phyloP scores from a whole-genome alignment of 35 echinoderm and acorn worm genomes.

The Apostichopus californicus region DNA sequence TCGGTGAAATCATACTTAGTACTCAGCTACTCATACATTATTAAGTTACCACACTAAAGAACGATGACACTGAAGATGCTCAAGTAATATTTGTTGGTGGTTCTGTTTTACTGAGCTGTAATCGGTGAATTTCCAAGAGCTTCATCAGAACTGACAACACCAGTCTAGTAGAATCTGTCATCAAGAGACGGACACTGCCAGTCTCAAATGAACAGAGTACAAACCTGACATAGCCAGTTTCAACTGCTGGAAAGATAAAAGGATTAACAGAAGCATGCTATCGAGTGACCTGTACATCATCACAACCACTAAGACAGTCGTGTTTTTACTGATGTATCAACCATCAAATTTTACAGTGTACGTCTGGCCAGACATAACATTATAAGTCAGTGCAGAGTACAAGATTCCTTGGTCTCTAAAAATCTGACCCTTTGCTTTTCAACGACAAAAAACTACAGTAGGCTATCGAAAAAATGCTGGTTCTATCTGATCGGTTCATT shows the following conservation, averaged over 20 bases:
- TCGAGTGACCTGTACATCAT: background rate
- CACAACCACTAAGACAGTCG: background rate
- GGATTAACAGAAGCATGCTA: slow-evolving; percentile 11
- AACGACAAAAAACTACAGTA: background rate
- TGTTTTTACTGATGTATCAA: background rate
- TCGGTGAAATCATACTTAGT: too few species aligned
- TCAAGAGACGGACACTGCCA: background rate
- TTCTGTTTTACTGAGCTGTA: background rate
- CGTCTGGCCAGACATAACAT: background rate
- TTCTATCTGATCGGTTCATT: slow-evolving; percentile 1
- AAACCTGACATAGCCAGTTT: background rate
- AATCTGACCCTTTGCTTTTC: background rate
- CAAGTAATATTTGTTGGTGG: background rate
- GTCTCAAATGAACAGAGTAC: background rate
- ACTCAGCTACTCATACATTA: too few species aligned
- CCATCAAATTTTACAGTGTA: background rate
- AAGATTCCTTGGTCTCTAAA: background rate
- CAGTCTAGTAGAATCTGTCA: background rate
- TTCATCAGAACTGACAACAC: background rate
- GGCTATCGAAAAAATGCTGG: slow-evolving; percentile 7
- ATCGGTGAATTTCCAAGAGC: background rate
- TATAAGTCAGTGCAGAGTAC: background rate
- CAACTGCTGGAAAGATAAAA: slow-evolving; percentile 1
- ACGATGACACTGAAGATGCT: background rate
- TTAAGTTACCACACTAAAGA: too few species aligned